Percentiles rank a stretch among this genome's conserved stretches.
phyloP scores from a whole-genome alignment of 2,113 vertebrate genomes.

The Cyanoderma ruficeps region DNA sequence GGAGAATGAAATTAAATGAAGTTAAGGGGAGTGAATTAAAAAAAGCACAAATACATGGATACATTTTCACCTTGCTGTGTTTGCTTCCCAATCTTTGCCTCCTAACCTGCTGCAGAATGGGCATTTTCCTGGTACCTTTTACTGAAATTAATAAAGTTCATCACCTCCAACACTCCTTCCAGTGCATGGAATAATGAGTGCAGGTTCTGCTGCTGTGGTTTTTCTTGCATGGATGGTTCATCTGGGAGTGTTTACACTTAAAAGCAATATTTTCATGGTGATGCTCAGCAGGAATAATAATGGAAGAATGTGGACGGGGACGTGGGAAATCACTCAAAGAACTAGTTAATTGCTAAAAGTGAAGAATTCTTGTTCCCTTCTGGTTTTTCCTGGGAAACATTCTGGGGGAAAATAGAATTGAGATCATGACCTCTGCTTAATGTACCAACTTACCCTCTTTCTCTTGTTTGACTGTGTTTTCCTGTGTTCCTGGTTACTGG shows the following conservation, averaged over 20 bases:
- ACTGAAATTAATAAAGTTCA: background rate
- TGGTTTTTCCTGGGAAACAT: background rate
- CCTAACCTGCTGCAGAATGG: background rate
- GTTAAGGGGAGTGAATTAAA: too few relatives aligned
- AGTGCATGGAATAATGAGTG: background rate
- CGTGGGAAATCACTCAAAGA: background rate
- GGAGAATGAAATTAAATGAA: too few relatives aligned
- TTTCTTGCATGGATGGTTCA: background rate
- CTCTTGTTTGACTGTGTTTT: background rate
- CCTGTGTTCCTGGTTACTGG: background rate
- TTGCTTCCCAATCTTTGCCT: background rate
- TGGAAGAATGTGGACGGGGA: background rate
- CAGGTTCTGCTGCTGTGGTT: background rate
- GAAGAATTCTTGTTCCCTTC: background rate
- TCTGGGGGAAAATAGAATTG: background rate
- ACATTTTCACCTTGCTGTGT: background rate
- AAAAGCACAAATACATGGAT: rapidly evolving
- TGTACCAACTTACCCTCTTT: background rate
- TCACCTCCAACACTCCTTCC: background rate
- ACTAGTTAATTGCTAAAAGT: background rate
- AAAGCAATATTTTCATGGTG: background rate
- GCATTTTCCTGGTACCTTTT: background rate
- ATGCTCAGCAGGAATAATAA: background rate
- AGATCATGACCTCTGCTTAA: background rate
- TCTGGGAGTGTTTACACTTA: background rate